Base-by-base conservation (phyloP, 2,797 vertebrate genomes). In the Lutjanus argentimaculatus region DNA sequence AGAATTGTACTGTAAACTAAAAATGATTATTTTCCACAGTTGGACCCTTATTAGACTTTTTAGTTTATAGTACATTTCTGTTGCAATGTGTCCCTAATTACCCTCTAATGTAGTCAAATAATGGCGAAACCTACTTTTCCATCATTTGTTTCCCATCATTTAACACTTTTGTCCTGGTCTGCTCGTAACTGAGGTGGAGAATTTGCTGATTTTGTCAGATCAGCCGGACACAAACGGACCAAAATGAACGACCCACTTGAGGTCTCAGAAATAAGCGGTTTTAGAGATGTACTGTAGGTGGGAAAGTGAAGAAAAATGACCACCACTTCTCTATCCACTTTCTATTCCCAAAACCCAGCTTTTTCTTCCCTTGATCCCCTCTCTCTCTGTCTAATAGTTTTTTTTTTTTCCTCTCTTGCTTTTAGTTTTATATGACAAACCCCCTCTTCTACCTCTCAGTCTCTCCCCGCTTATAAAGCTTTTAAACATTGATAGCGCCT, bases 401-500 rank as follows among this genome's bases (percentile, higher is more conserved):
- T 80, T 77, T 71, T 80, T 77, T 71, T 57, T 61, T 46, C 19
- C 17, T 71, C 73, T 83, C 74, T 65, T 77, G 83, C 85, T 88
- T 91, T 91, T 80, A 83, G 69, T 81, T 79, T 88, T 67, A 62
- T 78, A 75, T 83, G 84, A 79, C 72, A 78, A 85, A 46, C 43
- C 75, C 30, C 67, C 67, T 71, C 67, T 45, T 72, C 79, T 81
- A 63, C 78, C 82, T 77, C 76, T 79, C 56, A 56, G 73, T 86
- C 62, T 79, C 61, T 86, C 46, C 55, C 51, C n/a, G 70, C 75
- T 83, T 86, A 87, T 67, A 85, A 83, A 79, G 88, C 83, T 93
- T 94, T 94, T 90, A 94, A 95, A 93, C 91, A 90, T 84, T 86
- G 90, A 88, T 91, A 81, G 88, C 43, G 78, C 82, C 89, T 83